Percentiles rank a stretch among this genome's conserved stretches.
Evolutionary conservation across 2,113 vertebrate genomes (phyloP).

Genomic region (Desmodus rotundus): DNA sequence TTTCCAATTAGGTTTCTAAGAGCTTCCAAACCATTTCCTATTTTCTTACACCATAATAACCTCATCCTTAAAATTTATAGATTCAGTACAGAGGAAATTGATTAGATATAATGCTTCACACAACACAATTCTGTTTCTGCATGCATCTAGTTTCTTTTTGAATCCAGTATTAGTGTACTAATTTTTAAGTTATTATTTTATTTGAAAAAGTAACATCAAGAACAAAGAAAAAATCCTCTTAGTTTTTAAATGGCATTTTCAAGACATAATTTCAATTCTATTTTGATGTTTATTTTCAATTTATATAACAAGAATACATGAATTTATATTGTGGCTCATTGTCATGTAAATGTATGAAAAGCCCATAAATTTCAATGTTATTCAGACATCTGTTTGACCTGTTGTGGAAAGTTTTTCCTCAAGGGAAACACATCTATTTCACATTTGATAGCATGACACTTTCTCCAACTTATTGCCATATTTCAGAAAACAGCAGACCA

Average conservation of each 20-base stretch:
- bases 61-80: neutral
- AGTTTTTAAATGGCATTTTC: neutral
- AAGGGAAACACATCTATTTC: constrained; percentile 45
- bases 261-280: neutral
- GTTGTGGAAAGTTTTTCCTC: constrained; percentile 27
- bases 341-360: constrained; percentile 60
- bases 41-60: neutral
- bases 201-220: neutral
- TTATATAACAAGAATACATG: constrained; percentile 27
- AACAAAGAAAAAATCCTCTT: neutral
- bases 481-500: neutral
- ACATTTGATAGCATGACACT: constrained; percentile 44
- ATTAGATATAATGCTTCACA: neutral
- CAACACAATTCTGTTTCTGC: neutral
- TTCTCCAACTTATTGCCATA: constrained; percentile 50
- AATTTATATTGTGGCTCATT: constrained; percentile 42
- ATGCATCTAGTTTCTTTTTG: neutral
- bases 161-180: neutral
- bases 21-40: neutral
- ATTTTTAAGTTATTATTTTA: constrained; percentile 5
- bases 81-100: neutral
- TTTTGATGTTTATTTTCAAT: neutral
- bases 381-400: constrained; percentile 55
- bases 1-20: neutral
- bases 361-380: constrained; percentile 50